Conservation (phyloP, 2,113 vertebrate species). For the Cyanoramphus novaezelandiae region DNA sequence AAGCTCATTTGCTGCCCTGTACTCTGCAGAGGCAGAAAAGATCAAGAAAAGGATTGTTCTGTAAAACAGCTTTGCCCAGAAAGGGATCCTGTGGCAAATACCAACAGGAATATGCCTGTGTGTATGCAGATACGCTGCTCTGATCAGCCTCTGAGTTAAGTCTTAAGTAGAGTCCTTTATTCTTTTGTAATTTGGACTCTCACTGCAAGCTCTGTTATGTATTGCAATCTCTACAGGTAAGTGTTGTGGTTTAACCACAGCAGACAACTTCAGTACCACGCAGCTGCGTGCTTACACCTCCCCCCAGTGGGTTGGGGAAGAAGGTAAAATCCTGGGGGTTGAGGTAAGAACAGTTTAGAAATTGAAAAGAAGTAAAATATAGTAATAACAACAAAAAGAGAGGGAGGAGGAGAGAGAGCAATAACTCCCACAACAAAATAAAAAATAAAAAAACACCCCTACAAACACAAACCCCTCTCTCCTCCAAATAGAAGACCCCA, state of each 20-base stretch:
- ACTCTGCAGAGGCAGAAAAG: not conserved
- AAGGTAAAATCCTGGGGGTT: not conserved
- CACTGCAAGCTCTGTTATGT: not conserved
- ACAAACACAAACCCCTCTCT: not conserved
- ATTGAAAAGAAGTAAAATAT: not conserved
- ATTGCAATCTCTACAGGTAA: not conserved
- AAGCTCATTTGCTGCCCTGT: not conserved
- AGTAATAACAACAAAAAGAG: not conserved
- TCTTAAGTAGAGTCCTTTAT: not conserved
- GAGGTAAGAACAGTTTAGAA: not conserved
- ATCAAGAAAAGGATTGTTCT: not conserved
- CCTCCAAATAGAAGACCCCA: not conserved
- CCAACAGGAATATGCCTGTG: fast-evolving
- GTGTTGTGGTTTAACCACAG: not conserved
- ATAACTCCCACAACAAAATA: not conserved
- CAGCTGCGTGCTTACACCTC: not conserved
- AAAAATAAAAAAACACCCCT: not conserved
- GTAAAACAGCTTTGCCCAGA: not conserved
- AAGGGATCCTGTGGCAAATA: not conserved
- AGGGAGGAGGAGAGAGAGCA: not conserved
- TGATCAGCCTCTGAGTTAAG: not conserved
- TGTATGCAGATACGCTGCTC: not conserved
- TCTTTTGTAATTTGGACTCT: not conserved
- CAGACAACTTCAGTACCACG: not conserved
- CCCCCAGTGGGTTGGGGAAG: not conserved